Percentiles rank a stretch among this genome's conserved stretches.
These are phyloP conservation scores for Ascidia mentula DNA, from an alignment of 23 tunicate species.

Conservation along the genomic window DNA sequence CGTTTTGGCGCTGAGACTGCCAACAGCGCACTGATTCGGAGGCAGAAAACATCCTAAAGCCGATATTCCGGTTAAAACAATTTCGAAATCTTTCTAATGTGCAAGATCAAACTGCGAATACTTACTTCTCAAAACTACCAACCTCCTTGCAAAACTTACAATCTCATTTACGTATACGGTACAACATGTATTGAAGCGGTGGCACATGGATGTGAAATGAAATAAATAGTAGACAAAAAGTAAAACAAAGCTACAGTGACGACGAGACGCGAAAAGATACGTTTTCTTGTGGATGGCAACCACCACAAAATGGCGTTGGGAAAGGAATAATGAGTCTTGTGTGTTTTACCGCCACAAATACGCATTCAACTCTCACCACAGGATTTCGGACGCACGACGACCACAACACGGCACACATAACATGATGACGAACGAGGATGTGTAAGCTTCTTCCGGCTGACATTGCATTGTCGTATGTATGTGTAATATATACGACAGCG, in stretches of 20 bases:
- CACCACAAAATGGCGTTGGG: conserved; percentile 5
- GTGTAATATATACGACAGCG: not conserved
- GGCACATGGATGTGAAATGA: not conserved
- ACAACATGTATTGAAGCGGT: conserved; percentile 27
- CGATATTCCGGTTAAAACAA: too few relatives aligned
- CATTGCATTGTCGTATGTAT: not conserved
- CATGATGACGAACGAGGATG: not conserved
- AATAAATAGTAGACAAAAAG: conserved; percentile 29
- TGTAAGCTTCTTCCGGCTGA: not conserved
- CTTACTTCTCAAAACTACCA: too few relatives aligned
- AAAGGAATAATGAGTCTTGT: not conserved
- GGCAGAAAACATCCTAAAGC: too few relatives aligned
- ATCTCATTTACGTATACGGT: conserved; percentile 4
- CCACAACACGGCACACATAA: too few relatives aligned
- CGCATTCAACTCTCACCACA: too few relatives aligned
- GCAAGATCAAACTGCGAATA: too few relatives aligned
- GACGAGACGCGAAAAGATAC: not conserved
- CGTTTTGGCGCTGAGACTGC: too few relatives aligned
- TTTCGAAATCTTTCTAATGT: too few relatives aligned
- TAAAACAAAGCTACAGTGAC: not conserved
- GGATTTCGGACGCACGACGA: too few relatives aligned
- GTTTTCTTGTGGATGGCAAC: not conserved
- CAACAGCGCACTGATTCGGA: too few relatives aligned
- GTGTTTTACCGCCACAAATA: not conserved
- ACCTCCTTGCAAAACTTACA: too few relatives aligned